A percentile compares a stretch with the other conserved stretches of the same genome.
Conservation (phyloP, 2,113 vertebrate species). For the Macroglossus sobrinus region DNA sequence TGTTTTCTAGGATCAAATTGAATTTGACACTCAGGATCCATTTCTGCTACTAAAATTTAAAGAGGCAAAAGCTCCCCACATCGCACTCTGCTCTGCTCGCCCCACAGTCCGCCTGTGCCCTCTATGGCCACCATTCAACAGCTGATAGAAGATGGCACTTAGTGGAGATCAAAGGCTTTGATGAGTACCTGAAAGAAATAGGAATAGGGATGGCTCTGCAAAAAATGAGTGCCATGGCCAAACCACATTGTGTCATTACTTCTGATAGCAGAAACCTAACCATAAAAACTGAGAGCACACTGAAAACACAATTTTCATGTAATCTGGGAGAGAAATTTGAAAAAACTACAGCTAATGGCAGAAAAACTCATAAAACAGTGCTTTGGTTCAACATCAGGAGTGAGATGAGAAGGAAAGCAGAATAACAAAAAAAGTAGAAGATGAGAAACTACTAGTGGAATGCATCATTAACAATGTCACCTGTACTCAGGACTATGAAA, state of each 20-base stretch:
- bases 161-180: constrained; percentile 78
- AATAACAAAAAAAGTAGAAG: neutral
- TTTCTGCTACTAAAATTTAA: neutral
- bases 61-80: neutral
- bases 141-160: constrained; percentile 79
- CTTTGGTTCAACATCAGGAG: neutral
- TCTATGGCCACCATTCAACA: constrained; percentile 73
- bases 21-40: neutral
- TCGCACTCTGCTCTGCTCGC: accelerated
- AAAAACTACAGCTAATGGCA: neutral
- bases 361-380: neutral
- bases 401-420: neutral
- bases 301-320: neutral
- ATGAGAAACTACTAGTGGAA: neutral
- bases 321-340: neutral
- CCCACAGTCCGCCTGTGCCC: neutral
- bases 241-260: neutral
- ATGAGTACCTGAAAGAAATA: constrained; percentile 82
- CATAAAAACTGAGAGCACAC: neutral
- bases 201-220: neutral
- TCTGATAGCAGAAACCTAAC: neutral
- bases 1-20: neutral
- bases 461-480: neutral
- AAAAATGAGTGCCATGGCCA: neutral
- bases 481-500: neutral